Base-by-base conservation (phyloP, 2,888 invertebrate species). In the Auanema freiburgensis region DNA sequence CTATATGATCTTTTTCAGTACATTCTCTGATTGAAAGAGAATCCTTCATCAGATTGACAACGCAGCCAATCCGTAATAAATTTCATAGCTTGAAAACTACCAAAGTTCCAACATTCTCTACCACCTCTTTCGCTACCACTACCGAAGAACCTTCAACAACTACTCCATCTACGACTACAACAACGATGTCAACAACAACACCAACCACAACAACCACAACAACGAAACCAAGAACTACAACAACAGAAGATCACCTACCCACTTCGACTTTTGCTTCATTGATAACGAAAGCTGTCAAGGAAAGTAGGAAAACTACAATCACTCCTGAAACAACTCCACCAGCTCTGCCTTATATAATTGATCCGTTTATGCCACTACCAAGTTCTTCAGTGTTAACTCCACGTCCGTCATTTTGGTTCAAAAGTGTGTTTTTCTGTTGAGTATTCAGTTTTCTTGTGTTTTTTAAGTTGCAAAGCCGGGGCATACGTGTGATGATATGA, bases 391-490 rank as follows among this genome's bases (percentile, higher is more conserved):
- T 33, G 5, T 57, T 52, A 52, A 61, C 63, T n/a, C 18, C 52
- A 44, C 46, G 42, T 52, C 56, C 67, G n/a, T 42, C 46, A 23
- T 54, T 50, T 52, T 65, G 62, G 65, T 68, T 67, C 63, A 65
- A 66, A 58, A 57, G 69, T 69, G n/a, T 18, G 63, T n/a, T 56
- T 64, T 56, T 59, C 42, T 61, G 21, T 21, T 12, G 44, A 62
- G 43, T 25, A 40, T 46, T 33, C 40, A 14, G 18, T 23, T 42
- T 21, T 51, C 23, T 55, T 55, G 10, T 54, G 8, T 23, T 23
- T 57, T 43, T 77, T 69, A 57, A 78, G 78, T 76, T 64, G 68
- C 73, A 2, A 65, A 69, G 41, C 75, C 76, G n/a, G 79, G 79
- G 10, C 63, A 59, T 40, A 57, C 59, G 23, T 79, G 79, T 63